These are phyloP conservation scores for Ibidorhyncha struthersii DNA, from an alignment of 2,113 vertebrate genomes.

Conservation along the genomic window DNA sequence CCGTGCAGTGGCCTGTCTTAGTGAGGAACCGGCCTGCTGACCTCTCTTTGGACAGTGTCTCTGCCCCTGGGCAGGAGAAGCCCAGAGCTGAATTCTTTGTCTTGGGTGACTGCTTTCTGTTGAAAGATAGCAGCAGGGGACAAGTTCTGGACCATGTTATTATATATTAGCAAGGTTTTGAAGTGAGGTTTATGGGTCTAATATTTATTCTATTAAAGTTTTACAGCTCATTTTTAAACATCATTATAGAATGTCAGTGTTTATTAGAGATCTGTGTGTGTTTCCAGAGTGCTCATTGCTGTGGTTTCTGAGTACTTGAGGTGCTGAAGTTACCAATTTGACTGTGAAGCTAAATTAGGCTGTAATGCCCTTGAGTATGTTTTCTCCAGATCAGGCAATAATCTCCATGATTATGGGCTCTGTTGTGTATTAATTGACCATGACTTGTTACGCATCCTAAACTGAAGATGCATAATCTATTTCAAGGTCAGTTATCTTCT, in stretches of 20 bases:
- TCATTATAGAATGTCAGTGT: background rate
- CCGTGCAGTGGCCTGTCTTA: background rate
- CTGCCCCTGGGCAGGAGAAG: background rate
- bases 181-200: background rate
- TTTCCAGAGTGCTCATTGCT: background rate
- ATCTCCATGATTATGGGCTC: constrained; percentile 10
- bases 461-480: background rate
- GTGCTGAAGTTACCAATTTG: background rate
- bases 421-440: constrained; percentile 50
- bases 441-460: constrained; percentile 26
- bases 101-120: background rate
- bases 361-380: constrained; percentile 34
- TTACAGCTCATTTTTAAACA: background rate
- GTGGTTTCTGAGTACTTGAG: background rate
- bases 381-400: constrained; percentile 33
- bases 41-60: background rate
- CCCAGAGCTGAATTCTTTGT: background rate
- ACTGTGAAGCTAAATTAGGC: constrained; percentile 23
- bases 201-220: constrained; percentile 2
- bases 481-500: constrained; percentile 24
- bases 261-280: background rate
- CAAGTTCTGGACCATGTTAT: background rate
- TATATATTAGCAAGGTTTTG: background rate
- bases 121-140: background rate
- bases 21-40: background rate